phyloP scores from a whole-genome alignment of 2,888 invertebrate species.

The Lacanobia oleracea region DNA sequence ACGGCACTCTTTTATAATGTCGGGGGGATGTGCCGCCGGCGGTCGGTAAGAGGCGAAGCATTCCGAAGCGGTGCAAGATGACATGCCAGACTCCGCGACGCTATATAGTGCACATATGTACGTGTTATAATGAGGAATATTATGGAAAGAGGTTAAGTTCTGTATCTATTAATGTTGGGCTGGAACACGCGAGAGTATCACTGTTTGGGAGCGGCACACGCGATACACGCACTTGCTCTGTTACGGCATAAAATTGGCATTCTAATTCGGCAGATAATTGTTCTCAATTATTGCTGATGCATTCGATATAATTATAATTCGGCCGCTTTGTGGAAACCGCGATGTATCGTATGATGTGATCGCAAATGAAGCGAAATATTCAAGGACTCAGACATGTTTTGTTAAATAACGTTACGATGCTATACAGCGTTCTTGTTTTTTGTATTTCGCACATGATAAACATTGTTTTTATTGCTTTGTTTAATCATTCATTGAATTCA shows the following conservation, averaged over 20 bases:
- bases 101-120: constrained; percentile 54
- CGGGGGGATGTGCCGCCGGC: constrained; percentile 81
- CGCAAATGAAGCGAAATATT: constrained; percentile 25
- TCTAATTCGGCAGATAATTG: constrained; percentile 54
- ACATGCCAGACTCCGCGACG: constrained; percentile 83
- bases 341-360: constrained; percentile 41
- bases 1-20: constrained; percentile 85
- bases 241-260: constrained; percentile 49
- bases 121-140: constrained; percentile 50
- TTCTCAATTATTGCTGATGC: constrained; percentile 48
- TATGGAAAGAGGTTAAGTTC: constrained; percentile 63
- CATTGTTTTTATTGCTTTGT: constrained; percentile 36
- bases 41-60: constrained; percentile 83
- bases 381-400: constrained; percentile 51
- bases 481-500: constrained; percentile 25
- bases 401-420: constrained; percentile 34
- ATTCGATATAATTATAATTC: constrained; percentile 45
- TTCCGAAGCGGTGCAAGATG: constrained; percentile 83
- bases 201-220: constrained; percentile 58
- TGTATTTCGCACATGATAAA: constrained; percentile 30
- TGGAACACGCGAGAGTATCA: constrained; percentile 42
- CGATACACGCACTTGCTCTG: constrained; percentile 47
- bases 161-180: constrained; percentile 49
- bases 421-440: constrained; percentile 33
- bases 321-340: constrained; percentile 53